A percentile compares a stretch with the other conserved stretches of the same genome.
Conservation (phyloP, 92 coral and sea anemone genomes). For the Actinernus sp. region DNA sequence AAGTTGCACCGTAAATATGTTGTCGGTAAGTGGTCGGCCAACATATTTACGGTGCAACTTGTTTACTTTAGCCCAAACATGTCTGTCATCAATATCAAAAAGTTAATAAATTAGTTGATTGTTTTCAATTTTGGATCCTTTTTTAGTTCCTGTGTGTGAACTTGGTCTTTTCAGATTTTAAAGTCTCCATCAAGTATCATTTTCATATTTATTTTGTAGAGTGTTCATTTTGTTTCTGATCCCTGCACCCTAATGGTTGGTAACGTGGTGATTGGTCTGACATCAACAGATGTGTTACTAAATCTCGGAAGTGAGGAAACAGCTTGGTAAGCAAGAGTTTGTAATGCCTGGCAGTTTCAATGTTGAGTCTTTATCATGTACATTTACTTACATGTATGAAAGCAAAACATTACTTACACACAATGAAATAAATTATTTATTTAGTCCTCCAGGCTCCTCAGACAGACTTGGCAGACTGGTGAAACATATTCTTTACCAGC, state of each 20-base stretch:
- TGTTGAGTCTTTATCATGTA: not conserved
- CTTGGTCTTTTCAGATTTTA: no score
- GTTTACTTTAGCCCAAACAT: no score
- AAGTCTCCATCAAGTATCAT: not conserved
- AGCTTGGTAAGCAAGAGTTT: slow-evolving; percentile 65
- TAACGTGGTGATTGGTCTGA: slow-evolving; percentile 83
- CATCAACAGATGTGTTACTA: slow-evolving; percentile 87
- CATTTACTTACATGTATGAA: not conserved
- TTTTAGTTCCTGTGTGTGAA: not conserved
- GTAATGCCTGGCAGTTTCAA: not conserved
- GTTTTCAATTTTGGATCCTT: no score
- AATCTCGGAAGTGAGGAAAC: slow-evolving; percentile 97
- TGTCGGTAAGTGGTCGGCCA: no score
- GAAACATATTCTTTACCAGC: slow-evolving; percentile 88
- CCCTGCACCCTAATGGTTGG: slow-evolving; percentile 91
- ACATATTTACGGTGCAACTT: no score
- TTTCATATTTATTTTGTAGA: slow-evolving; percentile 35
- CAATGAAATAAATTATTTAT: not conserved
- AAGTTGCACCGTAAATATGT: no score
- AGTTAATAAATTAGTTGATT: no score
- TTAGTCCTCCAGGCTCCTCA: slow-evolving; percentile 95
- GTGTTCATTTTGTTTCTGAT: slow-evolving; percentile 92
- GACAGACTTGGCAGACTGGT: slow-evolving; percentile 97
- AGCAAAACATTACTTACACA: not conserved
- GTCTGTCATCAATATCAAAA: no score